Evolutionary conservation across 2,113 vertebrate genomes (phyloP).

Genomic region (Hippocampus abdominalis): DNA sequence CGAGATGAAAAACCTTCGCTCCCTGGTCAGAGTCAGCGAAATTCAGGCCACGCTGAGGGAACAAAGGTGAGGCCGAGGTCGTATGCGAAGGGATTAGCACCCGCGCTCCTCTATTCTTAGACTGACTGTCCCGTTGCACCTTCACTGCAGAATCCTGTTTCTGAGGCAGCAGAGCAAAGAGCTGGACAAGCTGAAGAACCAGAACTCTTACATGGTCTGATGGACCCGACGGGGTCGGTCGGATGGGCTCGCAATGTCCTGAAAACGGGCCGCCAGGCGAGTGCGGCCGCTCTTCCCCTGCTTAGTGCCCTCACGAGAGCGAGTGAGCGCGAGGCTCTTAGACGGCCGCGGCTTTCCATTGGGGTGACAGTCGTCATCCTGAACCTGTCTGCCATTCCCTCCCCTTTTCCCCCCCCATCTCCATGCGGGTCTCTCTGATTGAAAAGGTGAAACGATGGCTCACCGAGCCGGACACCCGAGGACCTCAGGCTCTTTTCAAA

Average conservation of each 20-base stretch:
- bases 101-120: background rate
- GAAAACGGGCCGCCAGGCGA: conserved; percentile 15
- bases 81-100: background rate
- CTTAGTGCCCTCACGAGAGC: conserved; percentile 28
- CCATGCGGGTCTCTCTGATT: conserved; percentile 28
- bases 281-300: conserved; percentile 51
- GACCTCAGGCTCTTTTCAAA: conserved; percentile 54
- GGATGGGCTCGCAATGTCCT: conserved; percentile 43
- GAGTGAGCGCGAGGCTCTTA: conserved; percentile 25
- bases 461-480: conserved; percentile 28
- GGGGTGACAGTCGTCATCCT: conserved; percentile 23
- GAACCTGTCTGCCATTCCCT: conserved; percentile 13
- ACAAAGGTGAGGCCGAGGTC: conserved; percentile 80
- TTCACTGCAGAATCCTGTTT: conserved; percentile 87
- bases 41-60: conserved; percentile 98
- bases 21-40: conserved; percentile 97
- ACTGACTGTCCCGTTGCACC: background rate
- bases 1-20: conserved; percentile 98
- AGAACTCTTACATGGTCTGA: conserved; percentile 99
- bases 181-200: conserved; percentile 99
- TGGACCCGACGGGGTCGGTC: conserved; percentile 59
- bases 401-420: conserved; percentile 4
- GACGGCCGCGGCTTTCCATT: conserved; percentile 10
- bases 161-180: conserved; percentile 99
- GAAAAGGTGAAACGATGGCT: conserved; percentile 30